These are phyloP conservation scores for Oithona nana DNA, from an alignment of 2,888 invertebrate genomes.

Conservation along the genomic window DNA sequence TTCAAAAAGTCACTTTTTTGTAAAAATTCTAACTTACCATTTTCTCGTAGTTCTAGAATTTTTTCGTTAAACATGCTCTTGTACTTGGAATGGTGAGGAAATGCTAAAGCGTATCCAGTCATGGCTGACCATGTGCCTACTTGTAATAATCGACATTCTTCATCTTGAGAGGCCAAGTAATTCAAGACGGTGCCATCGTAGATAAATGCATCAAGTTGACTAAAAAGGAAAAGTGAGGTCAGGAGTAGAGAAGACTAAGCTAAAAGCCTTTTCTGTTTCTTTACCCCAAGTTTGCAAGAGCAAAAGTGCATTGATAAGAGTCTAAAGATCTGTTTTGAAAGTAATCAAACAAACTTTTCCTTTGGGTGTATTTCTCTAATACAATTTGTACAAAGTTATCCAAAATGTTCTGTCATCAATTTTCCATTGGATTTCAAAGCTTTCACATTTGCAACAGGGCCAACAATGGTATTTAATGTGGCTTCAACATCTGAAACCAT, in stretches of 20 bases:
- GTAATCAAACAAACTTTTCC: neutral
- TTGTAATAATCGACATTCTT: slow-evolving; percentile 83
- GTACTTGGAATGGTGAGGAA: slow-evolving; percentile 85
- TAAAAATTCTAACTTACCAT: slow-evolving; percentile 34
- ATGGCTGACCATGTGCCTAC: slow-evolving; percentile 97
- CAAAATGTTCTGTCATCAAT: no score
- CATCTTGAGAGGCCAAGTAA: slow-evolving; percentile 81
- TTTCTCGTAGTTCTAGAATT: slow-evolving; percentile 68
- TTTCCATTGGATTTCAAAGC: no score
- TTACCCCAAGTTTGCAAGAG: no score
- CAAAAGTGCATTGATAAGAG: no score
- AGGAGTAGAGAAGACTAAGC: no score
- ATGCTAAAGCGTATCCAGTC: slow-evolving; percentile 91
- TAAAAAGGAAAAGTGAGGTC: no score
- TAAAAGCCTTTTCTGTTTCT: no score
- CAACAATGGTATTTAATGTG: no score
- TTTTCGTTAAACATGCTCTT: slow-evolving; percentile 79
- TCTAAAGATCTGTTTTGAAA: no score
- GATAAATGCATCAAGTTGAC: slow-evolving; percentile 96
- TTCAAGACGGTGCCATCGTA: slow-evolving; percentile 97
- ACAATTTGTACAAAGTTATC: no score
- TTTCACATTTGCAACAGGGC: no score
- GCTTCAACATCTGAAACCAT: neutral
- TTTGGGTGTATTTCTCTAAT: neutral
- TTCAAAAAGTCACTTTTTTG: no score